phyloP scores from a whole-genome alignment of 2,113 vertebrate species.

The Erinaceus europaeus region DNA sequence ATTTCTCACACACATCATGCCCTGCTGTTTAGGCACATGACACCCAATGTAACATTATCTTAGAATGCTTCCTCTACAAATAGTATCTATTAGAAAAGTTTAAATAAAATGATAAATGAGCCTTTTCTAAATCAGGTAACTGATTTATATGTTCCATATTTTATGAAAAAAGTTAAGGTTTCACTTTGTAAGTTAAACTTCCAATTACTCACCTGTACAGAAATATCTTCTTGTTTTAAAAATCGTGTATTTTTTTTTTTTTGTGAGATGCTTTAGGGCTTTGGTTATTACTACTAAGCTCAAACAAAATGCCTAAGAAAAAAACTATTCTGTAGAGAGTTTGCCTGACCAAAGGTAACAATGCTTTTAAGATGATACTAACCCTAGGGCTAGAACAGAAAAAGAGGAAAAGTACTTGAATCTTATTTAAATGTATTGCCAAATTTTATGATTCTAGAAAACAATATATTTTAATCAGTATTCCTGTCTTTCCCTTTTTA shows the following conservation, averaged over 20 bases:
- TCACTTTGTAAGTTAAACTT: background rate
- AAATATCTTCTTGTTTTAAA: background rate
- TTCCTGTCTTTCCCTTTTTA: background rate
- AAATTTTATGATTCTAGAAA: background rate
- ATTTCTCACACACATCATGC: background rate
- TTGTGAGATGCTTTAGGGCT: background rate
- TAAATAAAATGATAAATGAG: background rate
- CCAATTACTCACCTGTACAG: background rate
- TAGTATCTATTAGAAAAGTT: background rate
- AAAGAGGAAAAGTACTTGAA: background rate
- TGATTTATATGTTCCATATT: background rate
- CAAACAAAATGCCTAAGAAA: background rate
- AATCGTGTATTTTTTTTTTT: background rate
- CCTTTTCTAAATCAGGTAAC: background rate
- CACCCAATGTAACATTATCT: background rate
- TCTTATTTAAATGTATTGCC: background rate
- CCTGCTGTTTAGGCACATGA: background rate
- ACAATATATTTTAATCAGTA: background rate
- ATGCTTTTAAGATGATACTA: background rate
- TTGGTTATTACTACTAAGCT: conserved; percentile 3
- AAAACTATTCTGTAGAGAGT: background rate
- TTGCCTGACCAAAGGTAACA: background rate
- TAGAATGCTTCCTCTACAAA: background rate
- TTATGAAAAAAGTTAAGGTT: background rate
- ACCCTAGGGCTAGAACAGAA: background rate